Evolutionary conservation across 2,797 vertebrate genomes (phyloP).

Genomic region (Melanotaenia trifasciata): DNA sequence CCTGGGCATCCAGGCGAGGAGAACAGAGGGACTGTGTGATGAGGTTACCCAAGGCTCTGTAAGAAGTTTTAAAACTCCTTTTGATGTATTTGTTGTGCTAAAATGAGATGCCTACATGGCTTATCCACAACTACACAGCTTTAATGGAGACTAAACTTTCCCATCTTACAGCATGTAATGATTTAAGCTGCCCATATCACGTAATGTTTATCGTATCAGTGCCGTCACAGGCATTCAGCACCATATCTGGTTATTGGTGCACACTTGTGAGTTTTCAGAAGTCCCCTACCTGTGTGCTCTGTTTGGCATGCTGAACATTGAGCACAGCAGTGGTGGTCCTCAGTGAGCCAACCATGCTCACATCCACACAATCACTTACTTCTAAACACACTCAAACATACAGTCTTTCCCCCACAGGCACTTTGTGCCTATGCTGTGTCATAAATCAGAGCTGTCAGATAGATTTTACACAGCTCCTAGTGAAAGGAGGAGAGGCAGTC

Average conservation of each 20-base stretch:
- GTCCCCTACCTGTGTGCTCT: constrained; percentile 32
- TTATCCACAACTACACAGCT: background rate
- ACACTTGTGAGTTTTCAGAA: background rate
- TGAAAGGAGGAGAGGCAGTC: constrained; percentile 73
- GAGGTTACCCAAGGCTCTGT: background rate
- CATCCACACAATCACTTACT: constrained; percentile 44
- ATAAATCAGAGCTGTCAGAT: constrained; percentile 83
- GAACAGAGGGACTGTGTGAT: constrained; percentile 42
- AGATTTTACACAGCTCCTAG: constrained; percentile 75
- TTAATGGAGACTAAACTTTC: background rate
- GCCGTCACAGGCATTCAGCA: constrained; percentile 1
- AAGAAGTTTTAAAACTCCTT: background rate
- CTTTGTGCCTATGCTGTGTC: constrained; percentile 69
- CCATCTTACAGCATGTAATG: background rate
- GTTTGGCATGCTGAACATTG: constrained; percentile 60
- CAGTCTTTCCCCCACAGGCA: constrained; percentile 61
- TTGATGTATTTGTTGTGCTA: background rate
- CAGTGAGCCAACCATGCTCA: constrained; percentile 28
- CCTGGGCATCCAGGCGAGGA: constrained; percentile 59
- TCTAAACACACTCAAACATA: constrained; percentile 66
- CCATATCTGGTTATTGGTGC: constrained; percentile 1
- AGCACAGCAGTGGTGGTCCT: constrained; percentile 61
- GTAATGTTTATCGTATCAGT: background rate
- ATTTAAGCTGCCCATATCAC: background rate
- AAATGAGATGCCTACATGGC: background rate